phyloP scores from a whole-genome alignment of 2,113 vertebrate genomes.

The Trichomycterus rosablanca region DNA sequence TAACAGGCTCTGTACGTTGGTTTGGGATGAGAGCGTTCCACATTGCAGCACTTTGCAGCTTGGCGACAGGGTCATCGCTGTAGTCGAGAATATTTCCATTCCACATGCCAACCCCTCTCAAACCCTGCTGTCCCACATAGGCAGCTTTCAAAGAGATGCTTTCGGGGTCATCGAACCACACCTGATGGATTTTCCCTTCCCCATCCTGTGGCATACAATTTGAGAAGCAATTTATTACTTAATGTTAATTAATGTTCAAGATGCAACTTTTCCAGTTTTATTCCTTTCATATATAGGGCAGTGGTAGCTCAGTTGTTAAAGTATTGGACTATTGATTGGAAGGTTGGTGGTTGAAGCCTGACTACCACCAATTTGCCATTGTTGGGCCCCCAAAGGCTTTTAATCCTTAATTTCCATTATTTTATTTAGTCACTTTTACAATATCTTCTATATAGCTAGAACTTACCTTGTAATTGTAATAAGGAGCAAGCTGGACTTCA shows the following conservation, averaged over 20 bases:
- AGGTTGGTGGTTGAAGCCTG: too few relatives aligned
- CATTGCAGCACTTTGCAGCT: conserved; percentile 79
- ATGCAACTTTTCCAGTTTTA: too few relatives aligned
- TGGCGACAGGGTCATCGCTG: conserved; percentile 61
- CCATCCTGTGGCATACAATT: conserved; percentile 64
- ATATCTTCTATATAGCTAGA: too few relatives aligned
- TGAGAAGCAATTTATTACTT: conserved; percentile 32
- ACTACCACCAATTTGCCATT: too few relatives aligned
- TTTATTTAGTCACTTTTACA: neutral
- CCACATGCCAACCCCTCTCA: conserved; percentile 94
- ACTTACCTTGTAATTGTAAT: conserved; percentile 83
- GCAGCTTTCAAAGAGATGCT: conserved; percentile 83
- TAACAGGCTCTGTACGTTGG: conserved; percentile 22
- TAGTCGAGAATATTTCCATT: conserved; percentile 86
- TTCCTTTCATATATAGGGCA: too few relatives aligned
- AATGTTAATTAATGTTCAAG: too few relatives aligned
- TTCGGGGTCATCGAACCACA: conserved; percentile 88
- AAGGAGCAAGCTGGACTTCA: conserved; percentile 75
- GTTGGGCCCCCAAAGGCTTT: too few relatives aligned
- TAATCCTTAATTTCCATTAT: too few relatives aligned
- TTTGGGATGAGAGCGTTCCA: conserved; percentile 79
- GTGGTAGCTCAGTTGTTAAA: too few relatives aligned
- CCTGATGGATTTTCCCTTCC: conserved; percentile 77
- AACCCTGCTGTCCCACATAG: conserved; percentile 61
- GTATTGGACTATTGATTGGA: too few relatives aligned